Percentiles rank a stretch among this genome's conserved stretches.
These are phyloP conservation scores for Enoplosus armatus DNA, from an alignment of 2,797 vertebrate genomes.

Conservation along the genomic window DNA sequence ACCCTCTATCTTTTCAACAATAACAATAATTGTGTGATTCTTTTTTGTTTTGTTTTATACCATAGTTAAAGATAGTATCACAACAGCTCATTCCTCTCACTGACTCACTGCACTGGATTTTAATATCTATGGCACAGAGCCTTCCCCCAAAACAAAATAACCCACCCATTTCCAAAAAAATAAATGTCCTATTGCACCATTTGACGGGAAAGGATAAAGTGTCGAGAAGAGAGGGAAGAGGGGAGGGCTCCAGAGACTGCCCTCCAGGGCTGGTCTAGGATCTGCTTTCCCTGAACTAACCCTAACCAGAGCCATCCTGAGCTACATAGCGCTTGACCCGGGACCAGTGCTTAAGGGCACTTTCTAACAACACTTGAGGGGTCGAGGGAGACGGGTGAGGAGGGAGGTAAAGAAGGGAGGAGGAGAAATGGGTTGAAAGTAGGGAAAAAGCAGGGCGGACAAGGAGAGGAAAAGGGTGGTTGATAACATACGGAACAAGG, in stretches of 20 bases:
- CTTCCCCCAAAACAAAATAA: slow-evolving; percentile 73
- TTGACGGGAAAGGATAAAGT: slow-evolving; percentile 84
- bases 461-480: slow-evolving; percentile 55
- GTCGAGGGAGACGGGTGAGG: slow-evolving; percentile 30
- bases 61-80: slow-evolving; percentile 79
- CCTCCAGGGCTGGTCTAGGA: slow-evolving; percentile 86
- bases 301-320: slow-evolving; percentile 83
- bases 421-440: slow-evolving; percentile 12
- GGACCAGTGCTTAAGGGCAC: slow-evolving; percentile 88
- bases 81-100: slow-evolving; percentile 79
- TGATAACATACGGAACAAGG: slow-evolving; percentile 81
- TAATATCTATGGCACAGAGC: slow-evolving; percentile 88
- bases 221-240: slow-evolving; percentile 77
- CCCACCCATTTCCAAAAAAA: slow-evolving; percentile 74
- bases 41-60: slow-evolving; percentile 74
- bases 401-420: slow-evolving; percentile 41
- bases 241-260: slow-evolving; percentile 85
- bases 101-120: slow-evolving; percentile 83
- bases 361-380: slow-evolving; percentile 85
- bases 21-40: slow-evolving; percentile 80
- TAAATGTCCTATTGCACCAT: slow-evolving; percentile 88
- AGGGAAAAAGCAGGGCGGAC: slow-evolving; percentile 32
- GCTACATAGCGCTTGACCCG: slow-evolving; percentile 86
- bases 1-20: slow-evolving; percentile 82
- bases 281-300: slow-evolving; percentile 87